Percentiles rank a stretch among this genome's conserved stretches.
Conservation (phyloP, 2,888 invertebrate genomes). For the Eilema sororculum region DNA sequence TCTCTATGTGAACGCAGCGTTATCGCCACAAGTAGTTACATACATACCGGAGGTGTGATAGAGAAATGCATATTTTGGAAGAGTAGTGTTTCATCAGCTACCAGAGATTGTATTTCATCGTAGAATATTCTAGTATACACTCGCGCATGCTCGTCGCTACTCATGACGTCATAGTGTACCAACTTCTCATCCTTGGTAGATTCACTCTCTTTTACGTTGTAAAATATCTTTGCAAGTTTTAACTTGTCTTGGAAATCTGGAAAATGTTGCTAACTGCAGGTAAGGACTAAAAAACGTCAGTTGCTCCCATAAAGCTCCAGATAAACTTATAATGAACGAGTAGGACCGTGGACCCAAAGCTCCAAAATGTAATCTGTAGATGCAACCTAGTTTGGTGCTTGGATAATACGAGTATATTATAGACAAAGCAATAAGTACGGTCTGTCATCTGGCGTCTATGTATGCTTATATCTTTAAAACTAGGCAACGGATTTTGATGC, state of each 20-base stretch:
- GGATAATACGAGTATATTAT: too few species aligned
- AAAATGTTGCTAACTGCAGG: neutral
- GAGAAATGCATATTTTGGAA: slow-evolving; percentile 80
- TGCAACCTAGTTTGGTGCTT: neutral
- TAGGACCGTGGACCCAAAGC: neutral
- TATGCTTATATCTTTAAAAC: too few species aligned
- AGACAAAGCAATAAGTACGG: too few species aligned
- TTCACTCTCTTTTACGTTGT: slow-evolving; percentile 73
- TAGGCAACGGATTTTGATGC: too few species aligned
- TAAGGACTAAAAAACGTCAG: neutral
- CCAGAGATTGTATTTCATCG: slow-evolving; percentile 78
- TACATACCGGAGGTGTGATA: slow-evolving; percentile 85
- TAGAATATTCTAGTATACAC: slow-evolving; percentile 80
- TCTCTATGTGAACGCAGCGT: too few species aligned
- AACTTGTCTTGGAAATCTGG: slow-evolving; percentile 81
- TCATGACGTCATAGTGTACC: slow-evolving; percentile 75
- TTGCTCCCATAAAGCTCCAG: neutral
- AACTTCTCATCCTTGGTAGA: slow-evolving; percentile 70
- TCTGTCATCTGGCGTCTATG: too few species aligned
- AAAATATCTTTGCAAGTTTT: slow-evolving; percentile 72
- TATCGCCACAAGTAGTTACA: too few species aligned
- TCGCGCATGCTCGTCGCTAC: slow-evolving; percentile 76
- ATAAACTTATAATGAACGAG: neutral
- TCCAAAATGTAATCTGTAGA: neutral
- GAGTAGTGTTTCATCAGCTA: slow-evolving; percentile 73